Evolutionary conservation across 2,113 vertebrate species (phyloP).

Genomic region (Dicaeum eximium): DNA sequence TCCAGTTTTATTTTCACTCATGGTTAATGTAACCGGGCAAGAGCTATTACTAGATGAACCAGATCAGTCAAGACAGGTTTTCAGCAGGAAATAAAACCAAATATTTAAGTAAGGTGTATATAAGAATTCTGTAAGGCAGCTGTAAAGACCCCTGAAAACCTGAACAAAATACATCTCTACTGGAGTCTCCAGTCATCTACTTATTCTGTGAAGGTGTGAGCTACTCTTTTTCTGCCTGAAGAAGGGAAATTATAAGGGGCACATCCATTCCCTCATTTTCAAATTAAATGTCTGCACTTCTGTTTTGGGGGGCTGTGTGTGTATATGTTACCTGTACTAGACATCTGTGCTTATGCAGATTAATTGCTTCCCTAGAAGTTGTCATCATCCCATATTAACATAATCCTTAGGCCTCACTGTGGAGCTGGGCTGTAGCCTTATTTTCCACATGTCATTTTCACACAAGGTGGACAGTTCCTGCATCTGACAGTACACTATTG

Average conservation of each 20-base stretch:
- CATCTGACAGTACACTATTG: background rate
- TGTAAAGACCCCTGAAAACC: background rate
- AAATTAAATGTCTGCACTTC: too few relatives aligned
- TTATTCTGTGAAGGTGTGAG: background rate
- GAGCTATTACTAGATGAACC: background rate
- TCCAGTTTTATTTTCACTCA: background rate
- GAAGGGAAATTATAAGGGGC: background rate
- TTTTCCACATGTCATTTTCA: background rate
- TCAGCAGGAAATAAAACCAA: background rate
- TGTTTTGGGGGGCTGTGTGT: too few relatives aligned
- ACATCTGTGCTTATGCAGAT: background rate
- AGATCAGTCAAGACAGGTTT: background rate
- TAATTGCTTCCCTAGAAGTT: background rate
- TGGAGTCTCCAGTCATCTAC: background rate
- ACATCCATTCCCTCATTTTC: background rate
- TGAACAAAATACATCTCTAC: background rate
- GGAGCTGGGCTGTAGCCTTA: background rate
- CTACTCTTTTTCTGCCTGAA: background rate
- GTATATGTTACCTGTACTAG: too few relatives aligned
- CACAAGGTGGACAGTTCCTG: background rate
- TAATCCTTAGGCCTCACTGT: background rate
- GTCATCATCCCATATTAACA: background rate
- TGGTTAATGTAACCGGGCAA: background rate
- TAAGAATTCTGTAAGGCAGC: background rate
- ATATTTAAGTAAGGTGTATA: background rate